phyloP scores from a whole-genome alignment of 2,113 vertebrate species.

The Protomyctophum bolini region DNA sequence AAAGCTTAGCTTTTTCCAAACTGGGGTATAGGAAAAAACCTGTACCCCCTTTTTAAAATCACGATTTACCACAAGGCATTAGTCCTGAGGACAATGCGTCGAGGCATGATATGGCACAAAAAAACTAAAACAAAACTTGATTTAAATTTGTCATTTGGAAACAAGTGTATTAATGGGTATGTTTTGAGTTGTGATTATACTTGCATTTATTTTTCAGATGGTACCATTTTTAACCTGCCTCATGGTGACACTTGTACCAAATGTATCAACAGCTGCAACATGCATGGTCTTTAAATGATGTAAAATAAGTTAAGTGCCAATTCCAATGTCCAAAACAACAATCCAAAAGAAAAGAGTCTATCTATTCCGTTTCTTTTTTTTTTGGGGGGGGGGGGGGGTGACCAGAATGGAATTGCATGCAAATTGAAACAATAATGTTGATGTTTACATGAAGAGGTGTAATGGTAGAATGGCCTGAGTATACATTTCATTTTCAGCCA shows the following conservation, averaged over 20 bases:
- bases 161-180: constrained; percentile 27
- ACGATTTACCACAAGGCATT: constrained; percentile 53
- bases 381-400: no score
- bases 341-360: constrained; percentile 71
- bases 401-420: constrained; percentile 72
- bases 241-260: constrained; percentile 52
- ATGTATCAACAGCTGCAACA: constrained; percentile 59
- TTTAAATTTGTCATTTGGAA: constrained; percentile 53
- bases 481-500: constrained; percentile 68
- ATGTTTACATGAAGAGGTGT: constrained; percentile 63
- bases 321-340: constrained; percentile 62
- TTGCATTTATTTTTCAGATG: constrained; percentile 4
- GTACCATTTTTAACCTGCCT: constrained; percentile 22
- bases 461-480: constrained; percentile 40
- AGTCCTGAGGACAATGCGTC: constrained; percentile 58
- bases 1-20: constrained; percentile 67
- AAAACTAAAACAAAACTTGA: constrained; percentile 65
- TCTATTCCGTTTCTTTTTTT: constrained; percentile 42
- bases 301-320: constrained; percentile 68
- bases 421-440: constrained; percentile 70
- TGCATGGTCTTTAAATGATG: constrained; percentile 61
- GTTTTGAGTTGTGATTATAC: constrained; percentile 35
- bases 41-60: constrained; percentile 34
- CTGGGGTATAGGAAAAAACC: constrained; percentile 46
- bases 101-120: constrained; percentile 72